Base-by-base conservation (phyloP, 2,888 invertebrate species). In the Sipunculus nudus region DNA sequence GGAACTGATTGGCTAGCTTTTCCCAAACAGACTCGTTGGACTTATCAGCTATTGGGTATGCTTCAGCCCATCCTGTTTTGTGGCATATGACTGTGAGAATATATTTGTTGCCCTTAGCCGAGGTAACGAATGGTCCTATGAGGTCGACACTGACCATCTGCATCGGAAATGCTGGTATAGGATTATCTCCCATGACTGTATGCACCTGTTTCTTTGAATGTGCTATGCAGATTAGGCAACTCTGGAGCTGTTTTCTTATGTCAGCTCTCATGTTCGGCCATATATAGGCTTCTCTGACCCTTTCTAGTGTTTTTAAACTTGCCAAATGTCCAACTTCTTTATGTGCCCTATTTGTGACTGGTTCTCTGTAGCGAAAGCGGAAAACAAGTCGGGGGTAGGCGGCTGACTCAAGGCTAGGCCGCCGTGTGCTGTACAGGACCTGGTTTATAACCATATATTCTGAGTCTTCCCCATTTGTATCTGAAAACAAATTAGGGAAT, bases 51-150 rank as follows among this genome's bases (percentile, higher is more conserved):
- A 59, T 47, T 6, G 59, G 59, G 31, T 28, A 55, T 2, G 48
- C 54, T 31, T 59, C 59, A 8, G 43, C 53, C 59, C 59, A 59
- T 19, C 54, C 54, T 1, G 54, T 39, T 10, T n/a, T 35, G 23
- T 59, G 59, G 23, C 48, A 46, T 10, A 59, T 56, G 16, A 59
- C 19, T 1, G 47, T 55, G 6, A 59, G 31, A 5, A 47, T 26
- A 25, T 59, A 59, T 16, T 29, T 25, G 29, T 53, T 54, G 13
- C 59, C 54, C 4, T 47, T 13, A 6, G 53, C 5, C 16, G 32
- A 32, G 1, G 25, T 6, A 6, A 45, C 16, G 45, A 53, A 59
- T 29, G 59, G 59, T n/a, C 61, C 61, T 38, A 49, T 61, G 26
- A 61, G 28, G 29, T 61, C 56, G 16, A 39, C 39, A 21, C 56